phyloP scores from a whole-genome alignment of 2,797 vertebrate species.

The Gymnocypris eckloni region DNA sequence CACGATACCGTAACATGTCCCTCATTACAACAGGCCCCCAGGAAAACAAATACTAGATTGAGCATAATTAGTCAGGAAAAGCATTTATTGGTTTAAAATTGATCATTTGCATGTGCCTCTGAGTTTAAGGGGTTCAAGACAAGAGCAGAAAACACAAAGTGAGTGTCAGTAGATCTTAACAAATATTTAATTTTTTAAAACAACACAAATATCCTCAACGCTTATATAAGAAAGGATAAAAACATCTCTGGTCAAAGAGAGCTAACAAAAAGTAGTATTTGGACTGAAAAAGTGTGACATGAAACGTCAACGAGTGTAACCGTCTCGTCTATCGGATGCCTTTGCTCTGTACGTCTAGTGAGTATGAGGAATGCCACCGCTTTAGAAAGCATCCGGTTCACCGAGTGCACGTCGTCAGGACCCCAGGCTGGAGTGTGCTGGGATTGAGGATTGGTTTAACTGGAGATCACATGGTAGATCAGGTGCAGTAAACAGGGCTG shows the following conservation, averaged over 20 bases:
- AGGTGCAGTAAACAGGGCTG: conserved; percentile 44
- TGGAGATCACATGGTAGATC: conserved; percentile 36
- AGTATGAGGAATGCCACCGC: conserved; percentile 50
- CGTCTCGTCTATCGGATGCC: conserved; percentile 68
- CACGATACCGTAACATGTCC: conserved; percentile 33
- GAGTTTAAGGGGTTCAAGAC: conserved; percentile 60
- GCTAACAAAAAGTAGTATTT: conserved; percentile 64
- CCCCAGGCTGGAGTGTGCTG: conserved; percentile 17
- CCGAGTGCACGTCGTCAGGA: conserved; percentile 69
- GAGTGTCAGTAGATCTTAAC: conserved; percentile 76
- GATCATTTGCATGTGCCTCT: conserved; percentile 1
- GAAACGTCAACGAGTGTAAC: conserved; percentile 62
- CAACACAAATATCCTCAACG: conserved; percentile 62
- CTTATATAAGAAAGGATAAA: conserved; percentile 60
- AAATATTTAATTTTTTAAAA: conserved; percentile 64
- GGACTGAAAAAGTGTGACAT: conserved; percentile 69
- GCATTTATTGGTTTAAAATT: conserved; percentile 54
- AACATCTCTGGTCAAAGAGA: conserved; percentile 66
- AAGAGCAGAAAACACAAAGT: conserved; percentile 67
- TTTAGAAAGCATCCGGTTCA: conserved; percentile 44
- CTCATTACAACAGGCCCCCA: conserved; percentile 37
- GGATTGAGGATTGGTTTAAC: conserved; percentile 25
- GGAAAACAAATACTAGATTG: conserved; percentile 38
- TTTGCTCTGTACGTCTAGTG: conserved; percentile 53
- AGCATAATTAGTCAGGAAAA: conserved; percentile 62